Evolutionary conservation across 2,113 vertebrate species (phyloP), one percentile per base, ranked within the genome.

Genomic region (Pomatostomus ruficeps): DNA sequence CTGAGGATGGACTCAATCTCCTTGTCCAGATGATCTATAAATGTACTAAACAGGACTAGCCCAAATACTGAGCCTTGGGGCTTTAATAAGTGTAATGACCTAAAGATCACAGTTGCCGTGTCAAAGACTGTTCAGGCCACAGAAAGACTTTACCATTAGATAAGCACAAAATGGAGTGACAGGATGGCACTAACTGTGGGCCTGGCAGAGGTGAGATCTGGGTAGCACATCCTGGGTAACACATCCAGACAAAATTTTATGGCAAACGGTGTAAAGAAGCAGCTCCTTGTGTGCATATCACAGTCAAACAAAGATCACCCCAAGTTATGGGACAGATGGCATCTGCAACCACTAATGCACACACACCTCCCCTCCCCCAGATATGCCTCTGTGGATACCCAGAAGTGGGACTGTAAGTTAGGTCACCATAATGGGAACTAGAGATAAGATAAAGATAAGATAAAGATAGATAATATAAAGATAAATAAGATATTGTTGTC

Each of bases 231-330:
- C 13, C 17, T 49, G 57, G 29, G 6, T 76, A 62, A n/a, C 13
- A 16, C 22, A 35, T 78, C 24, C 36, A 78, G 75, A 65, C 38
- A 78, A 78, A 77, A 63, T 12, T 29, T 18, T 35, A 7, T 43
- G 38, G 48, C 14, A 43, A 54, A 65, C 20, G 4, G 11, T 11
- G 9, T 14, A 35, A 54, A 52, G 33, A 78, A 78, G 38, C 9
- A 65, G 7, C 31, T 43, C 14, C 24, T 52, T 35, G 14, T 18
- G 19, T 0, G 0, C 24, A 29, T 29, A 35, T 29, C 19, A 35
- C 75, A 23, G 24, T 23, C 38, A 52, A 63, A 35, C 17, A 43
- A n/a, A 65, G 48, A 52, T 43, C 38, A 54, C 14, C 12, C 15
- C 9, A 52, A 52, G 31, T 65, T 78, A 11, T 35, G 38, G 15